Conservation (phyloP, 2,797 vertebrate genomes). For the Salarias fasciatus region DNA sequence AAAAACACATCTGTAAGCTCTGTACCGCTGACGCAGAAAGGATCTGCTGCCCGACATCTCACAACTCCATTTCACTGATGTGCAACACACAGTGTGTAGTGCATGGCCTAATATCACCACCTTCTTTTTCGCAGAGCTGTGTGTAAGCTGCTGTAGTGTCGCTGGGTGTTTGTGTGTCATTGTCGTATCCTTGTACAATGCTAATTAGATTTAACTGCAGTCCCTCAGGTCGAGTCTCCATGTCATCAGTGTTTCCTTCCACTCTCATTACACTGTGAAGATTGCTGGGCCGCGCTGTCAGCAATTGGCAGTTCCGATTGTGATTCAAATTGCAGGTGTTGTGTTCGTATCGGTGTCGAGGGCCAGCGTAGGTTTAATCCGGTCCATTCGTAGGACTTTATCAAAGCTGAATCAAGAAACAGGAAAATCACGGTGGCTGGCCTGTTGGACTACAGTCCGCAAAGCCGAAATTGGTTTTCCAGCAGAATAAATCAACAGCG, state of each 20-base stretch:
- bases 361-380: constrained; percentile 15
- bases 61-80: constrained; percentile 16
- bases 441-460: constrained; percentile 24
- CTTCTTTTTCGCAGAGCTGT: constrained; percentile 48
- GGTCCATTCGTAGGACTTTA: constrained; percentile 24
- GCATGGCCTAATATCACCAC: constrained; percentile 59
- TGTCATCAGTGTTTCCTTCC: constrained; percentile 36
- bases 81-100: constrained; percentile 38
- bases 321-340: constrained; percentile 27
- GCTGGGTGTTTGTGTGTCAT: constrained; percentile 52
- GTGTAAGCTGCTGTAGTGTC: constrained; percentile 39
- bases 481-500: constrained; percentile 34
- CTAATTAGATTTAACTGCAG: constrained; percentile 50
- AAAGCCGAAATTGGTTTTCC: constrained; percentile 45
- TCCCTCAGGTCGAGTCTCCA: constrained; percentile 22
- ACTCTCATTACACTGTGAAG: constrained; percentile 27
- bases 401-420: constrained; percentile 33
- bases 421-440: constrained; percentile 16
- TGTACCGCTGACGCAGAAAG: constrained; percentile 8
- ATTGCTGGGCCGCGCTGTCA: not conserved
- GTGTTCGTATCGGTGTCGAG: constrained; percentile 14
- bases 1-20: constrained; percentile 29
- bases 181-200: constrained; percentile 38
- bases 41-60: constrained; percentile 10
- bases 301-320: constrained; percentile 9